A percentile compares a stretch with the other conserved stretches of the same genome.
Conservation (phyloP, 37 sponge, comb jelly and placozoan genomes). For the Crambe crambe region DNA sequence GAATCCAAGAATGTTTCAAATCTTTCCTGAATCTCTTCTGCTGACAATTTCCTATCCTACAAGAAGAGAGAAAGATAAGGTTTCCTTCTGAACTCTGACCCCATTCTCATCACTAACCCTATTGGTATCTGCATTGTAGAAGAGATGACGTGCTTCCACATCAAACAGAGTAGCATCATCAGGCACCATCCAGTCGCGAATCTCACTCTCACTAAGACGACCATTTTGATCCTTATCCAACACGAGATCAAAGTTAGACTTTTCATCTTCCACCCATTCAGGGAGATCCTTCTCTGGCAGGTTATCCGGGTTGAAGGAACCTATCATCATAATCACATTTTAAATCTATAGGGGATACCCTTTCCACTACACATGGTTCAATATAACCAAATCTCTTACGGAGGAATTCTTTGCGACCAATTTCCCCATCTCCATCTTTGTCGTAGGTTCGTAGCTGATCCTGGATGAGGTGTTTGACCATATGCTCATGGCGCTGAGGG, state of each 20-base stretch:
- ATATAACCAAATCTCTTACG: too few relatives aligned
- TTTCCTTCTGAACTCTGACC: too few relatives aligned
- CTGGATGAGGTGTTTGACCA: background rate
- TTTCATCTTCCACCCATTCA: slow-evolving; percentile 9
- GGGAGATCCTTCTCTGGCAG: background rate
- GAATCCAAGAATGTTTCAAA: slow-evolving; percentile 15
- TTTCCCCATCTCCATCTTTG: slow-evolving; percentile 2
- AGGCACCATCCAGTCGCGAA: slow-evolving; percentile 13
- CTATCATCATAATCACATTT: too few relatives aligned
- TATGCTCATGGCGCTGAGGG: slow-evolving; percentile 24
- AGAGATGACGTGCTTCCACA: slow-evolving; percentile 10
- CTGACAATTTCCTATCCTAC: slow-evolving; percentile 26
- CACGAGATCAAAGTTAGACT: background rate
- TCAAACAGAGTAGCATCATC: background rate
- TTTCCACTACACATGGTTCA: background rate
- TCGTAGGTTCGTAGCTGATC: slow-evolving; percentile 1
- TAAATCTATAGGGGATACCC: too few relatives aligned
- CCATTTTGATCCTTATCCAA: slow-evolving; percentile 16
- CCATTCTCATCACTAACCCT: background rate
- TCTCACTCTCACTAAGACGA: background rate
- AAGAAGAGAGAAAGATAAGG: background rate
- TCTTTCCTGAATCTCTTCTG: slow-evolving; percentile 1
- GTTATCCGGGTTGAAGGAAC: background rate
- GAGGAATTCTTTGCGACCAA: slow-evolving; percentile 11
- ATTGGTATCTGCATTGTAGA: slow-evolving; percentile 8